phyloP scores from a whole-genome alignment of 2,888 invertebrate genomes.

The Stenolophus ochropezus region DNA sequence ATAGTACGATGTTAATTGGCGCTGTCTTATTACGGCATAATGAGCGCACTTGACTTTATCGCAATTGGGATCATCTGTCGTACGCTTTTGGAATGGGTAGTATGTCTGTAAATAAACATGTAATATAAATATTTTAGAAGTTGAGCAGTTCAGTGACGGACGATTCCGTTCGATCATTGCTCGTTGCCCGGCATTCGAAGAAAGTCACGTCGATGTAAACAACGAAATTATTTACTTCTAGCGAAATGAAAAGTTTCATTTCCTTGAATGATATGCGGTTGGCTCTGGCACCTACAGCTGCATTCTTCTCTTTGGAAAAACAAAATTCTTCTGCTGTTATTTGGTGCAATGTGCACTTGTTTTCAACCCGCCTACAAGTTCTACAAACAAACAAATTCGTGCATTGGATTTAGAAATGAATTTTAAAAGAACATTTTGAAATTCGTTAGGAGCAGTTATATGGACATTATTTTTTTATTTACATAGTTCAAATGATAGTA shows the following conservation, averaged over 20 bases:
- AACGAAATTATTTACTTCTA: constrained; percentile 23
- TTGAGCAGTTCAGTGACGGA: constrained; percentile 37
- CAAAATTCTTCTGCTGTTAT: not conserved
- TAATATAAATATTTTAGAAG: constrained; percentile 52
- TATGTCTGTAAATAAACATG: constrained; percentile 51
- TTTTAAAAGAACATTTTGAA: too few relatives aligned
- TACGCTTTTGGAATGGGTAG: constrained; percentile 19
- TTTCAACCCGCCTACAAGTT: not conserved
- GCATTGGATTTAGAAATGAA: too few relatives aligned
- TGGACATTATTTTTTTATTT: too few relatives aligned
- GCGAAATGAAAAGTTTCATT: constrained; percentile 1
- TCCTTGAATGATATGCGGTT: constrained; percentile 27
- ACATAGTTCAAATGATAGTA: too few relatives aligned
- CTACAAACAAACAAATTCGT: not conserved
- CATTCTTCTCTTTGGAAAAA: not conserved
- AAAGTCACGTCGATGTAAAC: constrained; percentile 45
- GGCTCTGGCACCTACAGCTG: constrained; percentile 4
- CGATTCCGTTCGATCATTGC: constrained; percentile 31
- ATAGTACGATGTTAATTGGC: not conserved
- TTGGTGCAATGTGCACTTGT: not conserved
- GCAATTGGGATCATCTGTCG: constrained; percentile 5
- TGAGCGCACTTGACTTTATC: constrained; percentile 15
- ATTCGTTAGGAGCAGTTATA: too few relatives aligned
- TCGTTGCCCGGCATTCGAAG: constrained; percentile 20
- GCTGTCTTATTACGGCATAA: constrained; percentile 19